These are phyloP conservation scores for Schlechtendalia chinensis DNA, from an alignment of 1,140 invertebrate species.

Conservation along the genomic window DNA sequence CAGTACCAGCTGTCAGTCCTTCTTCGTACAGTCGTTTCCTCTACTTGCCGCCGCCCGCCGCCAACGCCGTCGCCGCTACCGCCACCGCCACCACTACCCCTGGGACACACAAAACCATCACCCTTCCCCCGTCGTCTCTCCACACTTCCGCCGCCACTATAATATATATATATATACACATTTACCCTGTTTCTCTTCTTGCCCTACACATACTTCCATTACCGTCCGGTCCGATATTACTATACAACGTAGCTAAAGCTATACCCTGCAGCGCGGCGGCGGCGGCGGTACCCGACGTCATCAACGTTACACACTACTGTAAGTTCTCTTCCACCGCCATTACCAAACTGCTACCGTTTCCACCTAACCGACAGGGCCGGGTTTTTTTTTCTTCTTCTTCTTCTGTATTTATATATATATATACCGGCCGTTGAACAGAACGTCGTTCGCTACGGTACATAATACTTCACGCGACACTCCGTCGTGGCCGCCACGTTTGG, in stretches of 20 bases:
- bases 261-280: slow-evolving; percentile 31
- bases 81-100: neutral
- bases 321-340: too few species aligned
- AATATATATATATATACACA: neutral
- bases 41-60: slow-evolving; percentile 3
- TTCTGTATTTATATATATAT: neutral
- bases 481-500: too few species aligned
- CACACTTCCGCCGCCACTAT: neutral
- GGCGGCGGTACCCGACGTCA: slow-evolving; percentile 29
- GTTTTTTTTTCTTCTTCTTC: neutral
- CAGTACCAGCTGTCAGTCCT: slow-evolving; percentile 44
- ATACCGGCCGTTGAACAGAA: neutral
- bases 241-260: slow-evolving; percentile 36
- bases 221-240: slow-evolving; percentile 24
- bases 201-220: slow-evolving; percentile 23
- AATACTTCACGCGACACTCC: slow-evolving; percentile 9
- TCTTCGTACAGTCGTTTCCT: slow-evolving; percentile 40
- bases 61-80: too few species aligned
- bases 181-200: slow-evolving; percentile 4
- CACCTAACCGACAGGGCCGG: neutral
- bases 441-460: slow-evolving; percentile 5
- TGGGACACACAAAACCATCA: slow-evolving; percentile 31
- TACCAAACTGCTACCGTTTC: slow-evolving; percentile 25
- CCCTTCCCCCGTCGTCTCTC: neutral
- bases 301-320: neutral